Conservation (phyloP, 2,113 vertebrate species). For the Corythaixoides concolor region DNA sequence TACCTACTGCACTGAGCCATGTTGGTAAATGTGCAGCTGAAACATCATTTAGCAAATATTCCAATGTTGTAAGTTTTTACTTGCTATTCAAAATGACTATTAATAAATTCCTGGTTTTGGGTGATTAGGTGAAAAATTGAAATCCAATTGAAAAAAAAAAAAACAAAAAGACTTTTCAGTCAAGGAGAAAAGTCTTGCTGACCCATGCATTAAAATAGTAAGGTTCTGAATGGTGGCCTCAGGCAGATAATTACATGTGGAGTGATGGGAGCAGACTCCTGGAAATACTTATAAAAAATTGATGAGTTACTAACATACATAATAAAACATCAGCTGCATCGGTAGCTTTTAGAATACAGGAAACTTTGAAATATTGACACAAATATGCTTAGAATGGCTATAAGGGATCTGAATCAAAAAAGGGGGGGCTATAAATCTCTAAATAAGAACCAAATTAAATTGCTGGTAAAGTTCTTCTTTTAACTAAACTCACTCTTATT, state of each 20-base stretch:
- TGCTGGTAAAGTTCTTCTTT: not conserved
- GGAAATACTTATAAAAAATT: conserved; percentile 48
- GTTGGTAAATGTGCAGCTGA: not conserved
- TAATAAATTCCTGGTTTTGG: not conserved
- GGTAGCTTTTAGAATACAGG: conserved; percentile 7
- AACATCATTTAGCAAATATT: not conserved
- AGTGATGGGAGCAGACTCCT: conserved; percentile 41
- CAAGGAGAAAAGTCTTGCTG: not conserved
- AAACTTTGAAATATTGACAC: not conserved
- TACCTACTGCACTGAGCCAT: not conserved
- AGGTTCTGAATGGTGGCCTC: conserved; percentile 29
- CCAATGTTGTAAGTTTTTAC: not conserved
- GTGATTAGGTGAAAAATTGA: not conserved
- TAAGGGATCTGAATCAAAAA: not conserved
- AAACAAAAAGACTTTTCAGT: not conserved
- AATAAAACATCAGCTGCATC: not conserved
- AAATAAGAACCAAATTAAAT: not conserved
- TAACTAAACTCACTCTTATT: not conserved
- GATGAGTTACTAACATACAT: conserved; percentile 20
- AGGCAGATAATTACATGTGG: conserved; percentile 39
- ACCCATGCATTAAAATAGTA: conserved; percentile 10
- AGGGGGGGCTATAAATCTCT: not conserved
- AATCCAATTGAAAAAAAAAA: not conserved
- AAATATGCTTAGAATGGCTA: not conserved
- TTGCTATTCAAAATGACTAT: not conserved